These are phyloP conservation scores for Aegotheles bennettii DNA, from an alignment of 2,113 vertebrate species.

Conservation along the genomic window DNA sequence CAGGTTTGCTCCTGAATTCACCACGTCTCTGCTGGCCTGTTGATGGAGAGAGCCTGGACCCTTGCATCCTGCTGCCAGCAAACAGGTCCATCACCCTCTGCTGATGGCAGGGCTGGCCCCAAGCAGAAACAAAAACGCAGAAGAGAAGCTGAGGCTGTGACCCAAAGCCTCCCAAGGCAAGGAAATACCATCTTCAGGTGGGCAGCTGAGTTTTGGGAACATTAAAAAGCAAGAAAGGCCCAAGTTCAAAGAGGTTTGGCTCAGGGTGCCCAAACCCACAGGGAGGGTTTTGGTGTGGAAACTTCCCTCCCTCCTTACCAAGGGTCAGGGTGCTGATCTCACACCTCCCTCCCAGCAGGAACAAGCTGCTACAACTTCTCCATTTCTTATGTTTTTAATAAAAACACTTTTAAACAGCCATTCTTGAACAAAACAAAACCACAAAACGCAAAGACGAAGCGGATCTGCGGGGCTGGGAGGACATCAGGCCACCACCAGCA, in stretches of 20 bases:
- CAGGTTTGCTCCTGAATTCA: neutral
- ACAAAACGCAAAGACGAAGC: neutral
- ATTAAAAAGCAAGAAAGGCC: neutral
- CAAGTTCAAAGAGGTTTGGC: neutral
- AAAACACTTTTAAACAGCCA: no score
- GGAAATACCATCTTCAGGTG: neutral
- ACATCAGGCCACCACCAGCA: neutral
- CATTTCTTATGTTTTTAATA: neutral
- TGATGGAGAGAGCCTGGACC: accelerated
- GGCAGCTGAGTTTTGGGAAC: neutral
- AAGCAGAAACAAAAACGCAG: neutral
- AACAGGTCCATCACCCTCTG: neutral
- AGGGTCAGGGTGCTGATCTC: neutral
- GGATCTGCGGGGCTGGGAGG: accelerated
- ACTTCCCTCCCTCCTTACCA: neutral
- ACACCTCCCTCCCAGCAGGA: neutral
- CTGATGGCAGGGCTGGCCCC: neutral
- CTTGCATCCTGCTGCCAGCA: accelerated
- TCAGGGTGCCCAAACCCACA: neutral
- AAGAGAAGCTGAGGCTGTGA: neutral
- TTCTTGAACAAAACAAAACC: neutral
- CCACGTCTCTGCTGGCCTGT: neutral
- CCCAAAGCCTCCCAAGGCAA: neutral
- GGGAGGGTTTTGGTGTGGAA: neutral
- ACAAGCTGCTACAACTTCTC: neutral